Percentiles rank a stretch among this genome's conserved stretches.
Conservation (phyloP, 2,888 invertebrate species). For the Lysandra coridon region DNA sequence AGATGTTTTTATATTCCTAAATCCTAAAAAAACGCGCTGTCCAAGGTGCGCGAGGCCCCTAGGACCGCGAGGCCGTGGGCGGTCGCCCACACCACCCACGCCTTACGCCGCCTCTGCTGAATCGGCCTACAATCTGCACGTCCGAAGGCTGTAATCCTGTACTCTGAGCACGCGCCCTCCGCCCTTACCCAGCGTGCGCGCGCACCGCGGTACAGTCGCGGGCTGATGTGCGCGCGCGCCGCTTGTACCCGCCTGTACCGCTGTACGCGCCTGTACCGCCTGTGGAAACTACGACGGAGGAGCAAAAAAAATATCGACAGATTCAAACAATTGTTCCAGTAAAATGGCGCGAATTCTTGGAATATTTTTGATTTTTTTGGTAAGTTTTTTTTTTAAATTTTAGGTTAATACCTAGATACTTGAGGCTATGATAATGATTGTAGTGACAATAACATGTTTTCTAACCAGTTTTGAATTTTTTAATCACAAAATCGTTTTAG, state of each 20-base stretch:
- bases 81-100: no score
- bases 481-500: not conserved
- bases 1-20: no score
- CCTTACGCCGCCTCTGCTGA: not conserved
- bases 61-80: no score
- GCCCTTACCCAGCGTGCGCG: slow-evolving; percentile 17
- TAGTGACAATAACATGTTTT: not conserved
- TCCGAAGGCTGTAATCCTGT: slow-evolving; percentile 3
- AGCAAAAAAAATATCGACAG: slow-evolving; percentile 46
- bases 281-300: slow-evolving; percentile 56
- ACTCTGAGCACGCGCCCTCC: not conserved
- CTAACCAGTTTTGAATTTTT: not conserved
- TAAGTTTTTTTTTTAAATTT: slow-evolving; percentile 40
- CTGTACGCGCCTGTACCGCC: slow-evolving; percentile 50
- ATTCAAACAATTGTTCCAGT: slow-evolving; percentile 41
- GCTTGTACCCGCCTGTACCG: slow-evolving; percentile 50
- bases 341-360: slow-evolving; percentile 42
- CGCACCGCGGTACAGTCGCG: slow-evolving; percentile 40
- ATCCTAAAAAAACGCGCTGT: no score
- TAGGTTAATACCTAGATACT: not conserved
- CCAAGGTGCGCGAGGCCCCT: no score
- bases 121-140: not conserved
- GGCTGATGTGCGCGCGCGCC: slow-evolving; percentile 63
- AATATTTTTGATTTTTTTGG: slow-evolving; percentile 41
- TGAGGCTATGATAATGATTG: not conserved